phyloP scores from a whole-genome alignment of 1,140 invertebrate genomes.

The Meteorus sp. region DNA sequence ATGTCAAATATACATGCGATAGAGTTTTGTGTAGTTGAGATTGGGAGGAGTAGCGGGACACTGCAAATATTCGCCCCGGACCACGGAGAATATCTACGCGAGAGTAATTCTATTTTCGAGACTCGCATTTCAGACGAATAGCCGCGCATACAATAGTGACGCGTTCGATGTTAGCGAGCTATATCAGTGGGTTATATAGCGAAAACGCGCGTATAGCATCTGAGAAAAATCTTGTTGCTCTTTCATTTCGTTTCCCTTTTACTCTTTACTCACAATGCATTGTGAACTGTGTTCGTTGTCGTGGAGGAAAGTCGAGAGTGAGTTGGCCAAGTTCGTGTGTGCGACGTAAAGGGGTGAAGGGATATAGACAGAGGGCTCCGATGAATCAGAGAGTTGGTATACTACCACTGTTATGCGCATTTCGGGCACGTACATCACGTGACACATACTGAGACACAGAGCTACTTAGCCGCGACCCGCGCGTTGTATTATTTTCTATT shows the following conservation, averaged over 20 bases:
- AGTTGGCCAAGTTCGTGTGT: background rate
- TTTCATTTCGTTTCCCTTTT: background rate
- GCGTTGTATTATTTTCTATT: constrained; percentile 22
- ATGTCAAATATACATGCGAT: too few relatives aligned
- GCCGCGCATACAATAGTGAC: constrained; percentile 36
- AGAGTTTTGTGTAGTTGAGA: too few relatives aligned
- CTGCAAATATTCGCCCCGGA: background rate
- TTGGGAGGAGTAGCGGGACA: too few relatives aligned
- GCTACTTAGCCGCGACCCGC: too few relatives aligned
- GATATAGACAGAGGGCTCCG: too few relatives aligned
- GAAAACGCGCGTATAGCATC: constrained; percentile 1
- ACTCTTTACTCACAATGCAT: background rate
- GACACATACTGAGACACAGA: too few relatives aligned
- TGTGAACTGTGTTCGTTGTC: background rate
- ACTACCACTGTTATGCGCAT: too few relatives aligned
- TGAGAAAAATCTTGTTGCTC: too few relatives aligned
- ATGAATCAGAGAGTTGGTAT: constrained; percentile 41
- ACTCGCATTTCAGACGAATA: constrained; percentile 37
- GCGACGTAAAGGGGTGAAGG: constrained; percentile 18
- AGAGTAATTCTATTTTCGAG: constrained; percentile 36
- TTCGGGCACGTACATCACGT: constrained; percentile 33
- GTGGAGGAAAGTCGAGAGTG: constrained; percentile 9
- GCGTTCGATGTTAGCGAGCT: constrained; percentile 35
- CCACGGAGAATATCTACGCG: background rate
- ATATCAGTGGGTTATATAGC: background rate